Evolutionary conservation across 2,888 invertebrate genomes (phyloP).

Genomic region (Protonemura montana): DNA sequence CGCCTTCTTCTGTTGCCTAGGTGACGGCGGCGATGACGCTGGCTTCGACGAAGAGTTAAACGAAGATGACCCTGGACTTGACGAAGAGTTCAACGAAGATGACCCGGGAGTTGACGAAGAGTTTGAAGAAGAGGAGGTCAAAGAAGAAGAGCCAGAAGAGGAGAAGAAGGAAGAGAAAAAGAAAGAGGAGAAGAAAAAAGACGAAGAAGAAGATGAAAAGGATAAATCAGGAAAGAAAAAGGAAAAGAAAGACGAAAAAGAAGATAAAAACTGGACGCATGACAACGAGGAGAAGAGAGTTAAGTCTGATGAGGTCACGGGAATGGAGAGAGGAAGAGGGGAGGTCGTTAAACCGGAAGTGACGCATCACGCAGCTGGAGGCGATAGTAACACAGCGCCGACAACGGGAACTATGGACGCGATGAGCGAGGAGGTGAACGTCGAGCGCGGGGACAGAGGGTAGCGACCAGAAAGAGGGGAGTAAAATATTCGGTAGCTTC

Average conservation of each 20-base stretch:
- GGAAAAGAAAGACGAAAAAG: not conserved
- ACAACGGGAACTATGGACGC: no score
- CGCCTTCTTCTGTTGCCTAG: not conserved
- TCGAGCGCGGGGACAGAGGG: no score
- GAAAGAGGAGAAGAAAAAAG: not conserved
- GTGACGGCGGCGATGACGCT: not conserved
- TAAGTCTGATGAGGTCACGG: slow-evolving; percentile 18
- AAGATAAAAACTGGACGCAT: not conserved
- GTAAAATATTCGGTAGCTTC: no score
- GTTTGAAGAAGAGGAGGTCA: not conserved
- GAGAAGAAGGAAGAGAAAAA: slow-evolving; percentile 20
- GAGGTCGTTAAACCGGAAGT: not conserved
- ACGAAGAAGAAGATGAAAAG: slow-evolving; percentile 9
- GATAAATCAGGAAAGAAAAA: not conserved
- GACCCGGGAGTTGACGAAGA: not conserved
- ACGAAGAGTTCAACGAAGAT: not conserved
- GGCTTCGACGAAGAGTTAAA: not conserved
- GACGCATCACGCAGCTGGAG: no score
- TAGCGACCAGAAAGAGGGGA: no score
- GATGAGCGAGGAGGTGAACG: no score
- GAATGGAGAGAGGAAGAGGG: no score
- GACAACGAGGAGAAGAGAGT: not conserved
- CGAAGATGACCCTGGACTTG: not conserved
- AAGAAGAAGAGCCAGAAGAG: slow-evolving; percentile 24
- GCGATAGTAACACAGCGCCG: no score